A percentile compares a stretch with the other conserved stretches of the same genome.
These are phyloP conservation scores for Thelaira solivaga DNA, from an alignment of 2,888 invertebrate genomes.

Conservation along the genomic window DNA sequence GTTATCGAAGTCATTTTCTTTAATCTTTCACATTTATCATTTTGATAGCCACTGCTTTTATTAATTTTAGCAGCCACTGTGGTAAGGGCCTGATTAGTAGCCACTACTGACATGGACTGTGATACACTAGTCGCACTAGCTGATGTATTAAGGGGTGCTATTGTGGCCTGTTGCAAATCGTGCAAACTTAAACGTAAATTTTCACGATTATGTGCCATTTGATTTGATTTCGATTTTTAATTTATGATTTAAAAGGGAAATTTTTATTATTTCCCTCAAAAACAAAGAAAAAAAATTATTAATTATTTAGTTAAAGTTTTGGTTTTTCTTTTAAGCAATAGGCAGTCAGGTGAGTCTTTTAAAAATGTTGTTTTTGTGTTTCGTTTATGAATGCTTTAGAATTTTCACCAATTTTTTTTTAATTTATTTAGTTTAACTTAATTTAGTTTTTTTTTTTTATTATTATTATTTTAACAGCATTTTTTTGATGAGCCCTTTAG, in stretches of 20 bases:
- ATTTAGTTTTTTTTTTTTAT: conserved; percentile 20
- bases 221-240: no score
- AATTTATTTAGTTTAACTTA: conserved; percentile 6
- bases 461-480: conserved; percentile 64
- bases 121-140: conserved; percentile 69
- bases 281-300: no score
- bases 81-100: conserved; percentile 67
- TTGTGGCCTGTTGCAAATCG: conserved; percentile 70
- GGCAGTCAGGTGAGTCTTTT: no score
- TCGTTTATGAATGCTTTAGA: background rate
- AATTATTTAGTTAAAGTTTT: no score
- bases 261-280: no score
- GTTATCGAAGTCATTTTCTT: conserved; percentile 77
- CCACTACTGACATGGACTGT: conserved; percentile 72
- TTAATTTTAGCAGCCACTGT: conserved; percentile 70
- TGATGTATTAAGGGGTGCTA: conserved; percentile 67
- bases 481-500: conserved; percentile 66
- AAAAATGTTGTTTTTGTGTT: no score
- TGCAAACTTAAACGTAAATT: conserved; percentile 75
- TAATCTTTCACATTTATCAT: conserved; percentile 75
- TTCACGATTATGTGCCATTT: conserved; percentile 75
- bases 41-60: conserved; percentile 69
- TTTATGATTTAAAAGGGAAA: no score
- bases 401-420: conserved; percentile 19
- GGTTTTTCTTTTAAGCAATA: no score